Conservation (phyloP, 1,140 invertebrate species). For the Lamellibrachia luymesi region DNA sequence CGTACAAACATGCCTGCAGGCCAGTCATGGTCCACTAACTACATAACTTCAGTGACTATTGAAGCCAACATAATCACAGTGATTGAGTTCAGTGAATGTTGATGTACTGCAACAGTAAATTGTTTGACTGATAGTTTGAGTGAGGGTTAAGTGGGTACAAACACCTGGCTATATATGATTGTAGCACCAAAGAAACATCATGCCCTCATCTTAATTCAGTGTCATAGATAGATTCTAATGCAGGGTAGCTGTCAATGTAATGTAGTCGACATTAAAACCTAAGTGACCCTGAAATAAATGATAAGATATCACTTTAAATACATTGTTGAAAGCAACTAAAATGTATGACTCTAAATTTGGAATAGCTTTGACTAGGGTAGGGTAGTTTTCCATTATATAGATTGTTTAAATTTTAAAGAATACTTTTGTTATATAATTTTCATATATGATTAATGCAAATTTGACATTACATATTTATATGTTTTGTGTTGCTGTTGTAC, state of each 20-base stretch:
- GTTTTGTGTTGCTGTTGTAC: too few species aligned
- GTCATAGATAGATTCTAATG: neutral
- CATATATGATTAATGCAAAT: too few species aligned
- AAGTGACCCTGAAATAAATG: slow-evolving; percentile 7
- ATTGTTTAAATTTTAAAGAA: neutral
- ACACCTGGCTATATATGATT: neutral
- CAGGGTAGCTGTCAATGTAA: neutral
- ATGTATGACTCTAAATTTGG: neutral
- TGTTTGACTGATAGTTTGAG: neutral
- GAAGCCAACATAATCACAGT: neutral
- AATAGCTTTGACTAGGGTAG: neutral
- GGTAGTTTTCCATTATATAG: neutral
- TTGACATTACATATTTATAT: too few species aligned
- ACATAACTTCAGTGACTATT: neutral
- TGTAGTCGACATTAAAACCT: neutral
- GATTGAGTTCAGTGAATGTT: neutral
- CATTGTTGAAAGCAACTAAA: neutral
- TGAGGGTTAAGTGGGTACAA: neutral
- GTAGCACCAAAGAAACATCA: neutral
- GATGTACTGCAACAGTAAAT: neutral
- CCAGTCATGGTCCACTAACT: neutral
- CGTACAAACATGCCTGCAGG: neutral
- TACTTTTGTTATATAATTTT: neutral
- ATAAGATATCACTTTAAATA: slow-evolving; percentile 8
- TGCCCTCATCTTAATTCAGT: neutral